These are phyloP conservation scores for Turnix velox DNA, from an alignment of 2,113 vertebrate genomes.

Conservation along the genomic window DNA sequence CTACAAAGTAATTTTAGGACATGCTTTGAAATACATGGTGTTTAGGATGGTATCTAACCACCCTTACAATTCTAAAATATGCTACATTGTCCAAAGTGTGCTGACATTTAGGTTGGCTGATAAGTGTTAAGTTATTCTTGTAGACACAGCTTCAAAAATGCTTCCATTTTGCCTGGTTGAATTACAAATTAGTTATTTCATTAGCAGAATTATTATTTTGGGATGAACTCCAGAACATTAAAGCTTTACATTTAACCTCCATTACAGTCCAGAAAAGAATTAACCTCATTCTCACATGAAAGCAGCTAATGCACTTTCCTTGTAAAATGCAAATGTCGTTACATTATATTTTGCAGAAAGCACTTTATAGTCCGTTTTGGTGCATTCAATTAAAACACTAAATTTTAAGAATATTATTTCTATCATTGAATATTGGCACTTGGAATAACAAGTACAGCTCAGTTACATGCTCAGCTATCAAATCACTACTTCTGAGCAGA, in stretches of 20 bases:
- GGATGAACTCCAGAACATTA: conserved; percentile 54
- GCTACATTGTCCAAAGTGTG: neutral
- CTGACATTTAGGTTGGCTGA: conserved; percentile 2
- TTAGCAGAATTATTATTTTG: conserved; percentile 62
- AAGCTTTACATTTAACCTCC: conserved; percentile 58
- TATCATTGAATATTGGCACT: neutral
- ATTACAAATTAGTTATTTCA: conserved; percentile 62
- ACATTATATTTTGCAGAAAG: neutral
- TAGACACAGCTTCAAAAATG: neutral
- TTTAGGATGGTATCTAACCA: conserved; percentile 21
- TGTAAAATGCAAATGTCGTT: conserved; percentile 53
- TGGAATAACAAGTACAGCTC: neutral
- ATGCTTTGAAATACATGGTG: conserved; percentile 7
- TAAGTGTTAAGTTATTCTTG: conserved; percentile 16
- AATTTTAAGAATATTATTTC: neutral
- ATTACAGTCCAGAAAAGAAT: conserved; percentile 53
- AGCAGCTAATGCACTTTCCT: conserved; percentile 46
- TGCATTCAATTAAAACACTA: conserved; percentile 2
- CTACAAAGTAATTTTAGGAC: neutral
- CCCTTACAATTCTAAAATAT: neutral
- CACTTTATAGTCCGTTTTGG: neutral
- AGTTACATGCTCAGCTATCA: neutral
- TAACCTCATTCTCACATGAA: conserved; percentile 45
- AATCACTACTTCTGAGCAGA: neutral
- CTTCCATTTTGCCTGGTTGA: conserved; percentile 53